Evolutionary conservation across 2,888 invertebrate species (phyloP).

Genomic region (Zaprionus bogoriensis): DNA sequence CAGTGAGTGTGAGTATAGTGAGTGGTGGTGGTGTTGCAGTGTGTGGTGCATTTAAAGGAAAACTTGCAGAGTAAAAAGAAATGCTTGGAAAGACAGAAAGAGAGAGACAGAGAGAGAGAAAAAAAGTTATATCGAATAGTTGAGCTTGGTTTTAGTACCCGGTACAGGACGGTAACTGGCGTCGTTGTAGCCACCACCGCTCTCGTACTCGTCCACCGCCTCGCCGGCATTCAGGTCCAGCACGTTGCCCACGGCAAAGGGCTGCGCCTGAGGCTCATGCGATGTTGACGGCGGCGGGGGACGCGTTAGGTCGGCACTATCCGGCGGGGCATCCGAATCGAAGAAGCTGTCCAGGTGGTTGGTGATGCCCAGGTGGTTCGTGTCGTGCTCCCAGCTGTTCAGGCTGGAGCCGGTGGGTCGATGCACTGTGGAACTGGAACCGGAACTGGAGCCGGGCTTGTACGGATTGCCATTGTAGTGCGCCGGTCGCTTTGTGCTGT

Average conservation of each 20-base stretch:
- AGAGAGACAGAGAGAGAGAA: slow-evolving; percentile 18
- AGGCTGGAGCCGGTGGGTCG: slow-evolving; percentile 37
- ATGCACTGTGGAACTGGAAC: slow-evolving; percentile 32
- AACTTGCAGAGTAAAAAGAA: slow-evolving; percentile 43
- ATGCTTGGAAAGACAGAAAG: slow-evolving; percentile 12
- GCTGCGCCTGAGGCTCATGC: slow-evolving; percentile 64
- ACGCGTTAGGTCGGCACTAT: slow-evolving; percentile 20
- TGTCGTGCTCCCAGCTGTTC: slow-evolving; percentile 81
- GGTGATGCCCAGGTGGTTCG: slow-evolving; percentile 80
- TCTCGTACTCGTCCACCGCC: slow-evolving; percentile 73
- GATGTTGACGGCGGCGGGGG: slow-evolving; percentile 24
- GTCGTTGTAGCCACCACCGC: slow-evolving; percentile 66
- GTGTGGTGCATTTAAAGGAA: slow-evolving; percentile 42
- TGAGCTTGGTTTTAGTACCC: slow-evolving; percentile 71
- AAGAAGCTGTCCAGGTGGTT: slow-evolving; percentile 82
- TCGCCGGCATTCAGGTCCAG: slow-evolving; percentile 80
- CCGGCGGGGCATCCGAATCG: slow-evolving; percentile 70
- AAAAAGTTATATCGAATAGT: slow-evolving; percentile 5
- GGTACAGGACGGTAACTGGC: slow-evolving; percentile 81
- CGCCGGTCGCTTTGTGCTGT: slow-evolving; percentile 76
- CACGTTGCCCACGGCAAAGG: slow-evolving; percentile 81
- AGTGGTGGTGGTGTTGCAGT: slow-evolving; percentile 12
- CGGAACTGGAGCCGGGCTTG: slow-evolving; percentile 56
- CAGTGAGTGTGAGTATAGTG: slow-evolving; percentile 7
- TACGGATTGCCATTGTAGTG: slow-evolving; percentile 58